Conservation (phyloP, 2,888 invertebrate species). For the Pheosia gnoma region DNA sequence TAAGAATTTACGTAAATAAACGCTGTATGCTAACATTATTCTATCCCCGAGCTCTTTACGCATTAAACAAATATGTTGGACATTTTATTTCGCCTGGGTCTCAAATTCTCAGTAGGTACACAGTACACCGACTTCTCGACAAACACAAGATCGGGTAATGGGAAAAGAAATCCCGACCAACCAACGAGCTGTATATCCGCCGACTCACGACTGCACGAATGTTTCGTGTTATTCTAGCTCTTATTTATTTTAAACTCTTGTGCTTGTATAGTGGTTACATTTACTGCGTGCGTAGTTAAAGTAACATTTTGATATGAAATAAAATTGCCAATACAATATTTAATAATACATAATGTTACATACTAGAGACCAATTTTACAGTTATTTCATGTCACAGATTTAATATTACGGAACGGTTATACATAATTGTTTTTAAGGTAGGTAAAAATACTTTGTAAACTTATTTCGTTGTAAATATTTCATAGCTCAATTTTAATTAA, state of each 20-base stretch:
- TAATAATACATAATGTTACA: too few species aligned
- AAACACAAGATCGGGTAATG: conserved; percentile 33
- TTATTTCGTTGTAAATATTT: not conserved
- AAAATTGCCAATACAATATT: too few species aligned
- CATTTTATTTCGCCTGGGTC: conserved; percentile 44
- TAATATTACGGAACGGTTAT: too few species aligned
- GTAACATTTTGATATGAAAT: not conserved
- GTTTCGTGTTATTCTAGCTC: conserved; percentile 23
- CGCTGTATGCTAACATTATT: conserved; percentile 28
- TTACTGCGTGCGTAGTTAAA: not conserved
- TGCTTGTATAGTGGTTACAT: not conserved
- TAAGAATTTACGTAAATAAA: conserved; percentile 12
- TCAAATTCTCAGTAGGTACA: conserved; percentile 33
- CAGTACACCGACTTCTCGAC: conserved; percentile 34
- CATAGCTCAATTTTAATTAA: conserved; percentile 37
- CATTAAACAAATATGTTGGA: conserved; percentile 45
- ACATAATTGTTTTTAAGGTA: too few species aligned
- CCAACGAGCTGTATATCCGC: conserved; percentile 30
- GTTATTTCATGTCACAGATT: too few species aligned
- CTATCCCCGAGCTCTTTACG: conserved; percentile 23
- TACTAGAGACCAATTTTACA: too few species aligned
- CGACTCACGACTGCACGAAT: conserved; percentile 22
- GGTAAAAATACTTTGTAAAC: conserved; percentile 15
- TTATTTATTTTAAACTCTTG: conserved; percentile 16
- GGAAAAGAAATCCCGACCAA: conserved; percentile 36